These are phyloP conservation scores for Oncopeltus fasciatus DNA, from an alignment of 1,140 invertebrate species.

Conservation along the genomic window DNA sequence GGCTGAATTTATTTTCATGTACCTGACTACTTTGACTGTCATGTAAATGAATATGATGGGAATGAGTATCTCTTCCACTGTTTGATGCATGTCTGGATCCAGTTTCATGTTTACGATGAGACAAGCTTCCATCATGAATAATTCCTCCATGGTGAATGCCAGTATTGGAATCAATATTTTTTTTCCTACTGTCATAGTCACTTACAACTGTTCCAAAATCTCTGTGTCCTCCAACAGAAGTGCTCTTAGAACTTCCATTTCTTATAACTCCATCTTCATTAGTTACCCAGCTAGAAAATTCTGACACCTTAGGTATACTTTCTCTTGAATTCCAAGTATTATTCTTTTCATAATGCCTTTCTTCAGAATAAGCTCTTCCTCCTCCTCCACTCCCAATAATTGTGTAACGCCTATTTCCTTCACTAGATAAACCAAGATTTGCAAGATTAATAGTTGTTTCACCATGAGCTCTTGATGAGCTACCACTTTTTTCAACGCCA, in stretches of 20 bases:
- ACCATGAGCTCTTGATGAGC: background rate
- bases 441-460: background rate
- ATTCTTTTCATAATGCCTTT: slow-evolving; percentile 15
- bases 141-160: no score
- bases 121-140: no score
- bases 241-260: slow-evolving; percentile 17
- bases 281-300: slow-evolving; percentile 16
- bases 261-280: slow-evolving; percentile 22
- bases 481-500: slow-evolving; percentile 1
- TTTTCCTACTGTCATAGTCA: no score
- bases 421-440: slow-evolving; percentile 7
- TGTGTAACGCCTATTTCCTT: background rate
- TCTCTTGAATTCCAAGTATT: slow-evolving; percentile 20
- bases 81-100: no score
- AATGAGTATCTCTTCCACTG: no score
- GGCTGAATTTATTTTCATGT: no score
- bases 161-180: no score
- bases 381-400: background rate
- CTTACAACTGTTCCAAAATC: no score
- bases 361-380: slow-evolving; percentile 7
- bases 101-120: no score
- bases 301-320: background rate
- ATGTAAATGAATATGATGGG: no score
- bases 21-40: no score
- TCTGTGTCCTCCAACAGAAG: slow-evolving; percentile 7